Base-by-base conservation (phyloP, 2,113 vertebrate genomes). In the Strix uralensis region DNA sequence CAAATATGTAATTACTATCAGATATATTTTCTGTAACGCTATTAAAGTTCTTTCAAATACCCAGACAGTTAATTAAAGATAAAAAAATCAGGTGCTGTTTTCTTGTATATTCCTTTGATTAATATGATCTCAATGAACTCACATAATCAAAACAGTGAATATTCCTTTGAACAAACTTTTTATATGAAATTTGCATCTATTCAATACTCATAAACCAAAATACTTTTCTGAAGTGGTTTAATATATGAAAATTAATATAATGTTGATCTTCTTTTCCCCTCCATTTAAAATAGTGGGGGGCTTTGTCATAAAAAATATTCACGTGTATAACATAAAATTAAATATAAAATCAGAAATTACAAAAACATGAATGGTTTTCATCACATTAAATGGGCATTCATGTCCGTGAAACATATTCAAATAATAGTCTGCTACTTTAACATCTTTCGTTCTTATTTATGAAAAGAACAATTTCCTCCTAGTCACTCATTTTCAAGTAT, bases 21-120 rank as follows among this genome's bases (percentile, higher is more conserved):
- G 55, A 90, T 96, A 75, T 79, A 71, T 92, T 95, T 95, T 97
- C 38, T 23, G 6, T 86, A 96, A 94, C 51, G 59, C 15, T 44
- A 81, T 91, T 96, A 91, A 95, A 90, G 51, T 86, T 93, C 29
- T 96, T 97, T 96, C 81, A 90, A 94, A 94, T 55, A 69, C 18
- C 34, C 47, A 77, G 44, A 42, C 14, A 91, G n/a, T 89, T 94
- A 95, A 97, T 94, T 95, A 95, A 78, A 96, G 57, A 79, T 49
- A 74, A 86, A 25, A 96, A 80, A 89, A 95, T 82, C 32, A 38
- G 65, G 18, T 90, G 67, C 40, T 87, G 25, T 71, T 94, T 92
- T 94, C 72, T 51, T 52, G 11, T 27, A 36, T 52, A 59, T 46
- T 93, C 54, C 70, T 75, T 90, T 73, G 34, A 75, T 47, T 92